Evolutionary conservation across 2,888 invertebrate genomes (phyloP), one percentile per base, ranked within the genome.

Genomic region (Heliconius ethilla): DNA sequence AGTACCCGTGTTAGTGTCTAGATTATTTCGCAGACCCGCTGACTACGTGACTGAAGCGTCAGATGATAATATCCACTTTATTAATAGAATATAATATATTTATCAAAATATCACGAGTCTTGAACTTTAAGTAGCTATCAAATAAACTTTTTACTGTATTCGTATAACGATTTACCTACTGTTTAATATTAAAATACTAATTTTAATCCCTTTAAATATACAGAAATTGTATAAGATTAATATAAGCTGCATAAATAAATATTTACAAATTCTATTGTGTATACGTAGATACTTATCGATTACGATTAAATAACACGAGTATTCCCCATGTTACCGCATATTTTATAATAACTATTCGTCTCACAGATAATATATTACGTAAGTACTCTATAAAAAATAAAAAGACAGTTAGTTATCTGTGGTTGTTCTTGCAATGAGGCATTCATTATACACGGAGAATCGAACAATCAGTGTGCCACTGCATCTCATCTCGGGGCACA

Each of bases 401-500:
- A 70, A 73, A 70, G 67, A 62, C 59, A 72, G 33, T 33, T 33
- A 33, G 45, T 37, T 74, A 63, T 74, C 75, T 70, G 66, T 22
- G 65, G 63, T 51, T 77, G 74, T 80, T 82, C 80, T 81, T 63
- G 69, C 72, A 76, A 82, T 80, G 79, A 82, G 81, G 82, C 84
- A 82, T 82, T 81, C 84, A 82, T 82, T 81, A 82, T 82, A 82
- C 79, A 83, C 70, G 55, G 75, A 72, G 70, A 80, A 80, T 81
- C 81, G 85, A 85, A 84, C 84, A 86, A 86, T 86, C 86, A 84
- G 85, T 85, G 85, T 85, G 86, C 85, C 87, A 86, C 83, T 85
- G 84, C 85, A 87, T 87, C 88, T 88, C 88, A 88, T 87, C 87
- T 79, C 83, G 81, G 84, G 88, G 86, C 91, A 88, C 76, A 88